These are phyloP conservation scores for Condylura cristata DNA, from an alignment of 2,113 vertebrate genomes.

Conservation along the genomic window DNA sequence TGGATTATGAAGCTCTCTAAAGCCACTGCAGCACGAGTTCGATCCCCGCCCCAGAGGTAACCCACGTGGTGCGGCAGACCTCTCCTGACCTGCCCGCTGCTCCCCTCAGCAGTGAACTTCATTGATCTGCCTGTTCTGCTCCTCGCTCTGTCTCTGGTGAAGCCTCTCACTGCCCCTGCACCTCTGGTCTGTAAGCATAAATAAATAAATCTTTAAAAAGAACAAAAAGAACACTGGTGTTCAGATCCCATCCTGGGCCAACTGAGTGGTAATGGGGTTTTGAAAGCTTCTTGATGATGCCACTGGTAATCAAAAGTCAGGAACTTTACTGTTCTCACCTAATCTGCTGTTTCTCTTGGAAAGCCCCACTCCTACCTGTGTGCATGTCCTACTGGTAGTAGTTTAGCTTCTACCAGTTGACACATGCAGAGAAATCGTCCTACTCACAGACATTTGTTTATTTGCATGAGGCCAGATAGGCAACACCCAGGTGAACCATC, in stretches of 20 bases:
- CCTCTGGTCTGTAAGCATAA: too few species aligned
- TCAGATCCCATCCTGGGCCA: not conserved
- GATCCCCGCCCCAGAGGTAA: too few species aligned
- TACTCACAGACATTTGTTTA: not conserved
- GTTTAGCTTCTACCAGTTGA: not conserved
- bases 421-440: not conserved
- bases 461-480: slow-evolving; percentile 15
- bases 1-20: too few species aligned
- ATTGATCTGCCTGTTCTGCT: too few species aligned
- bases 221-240: too few species aligned
- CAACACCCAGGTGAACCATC: slow-evolving; percentile 19
- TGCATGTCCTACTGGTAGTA: not conserved
- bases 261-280: not conserved
- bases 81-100: too few species aligned
- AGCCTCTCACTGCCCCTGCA: too few species aligned
- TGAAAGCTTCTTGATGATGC: not conserved
- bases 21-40: too few species aligned
- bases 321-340: not conserved
- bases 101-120: too few species aligned
- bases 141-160: too few species aligned
- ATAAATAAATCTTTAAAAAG: too few species aligned
- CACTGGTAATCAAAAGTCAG: not conserved
- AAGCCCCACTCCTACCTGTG: not conserved
- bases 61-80: too few species aligned
- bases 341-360: not conserved